These are phyloP conservation scores for Drosophila dunni DNA, from an alignment of 1,140 invertebrate genomes.

Conservation along the genomic window DNA sequence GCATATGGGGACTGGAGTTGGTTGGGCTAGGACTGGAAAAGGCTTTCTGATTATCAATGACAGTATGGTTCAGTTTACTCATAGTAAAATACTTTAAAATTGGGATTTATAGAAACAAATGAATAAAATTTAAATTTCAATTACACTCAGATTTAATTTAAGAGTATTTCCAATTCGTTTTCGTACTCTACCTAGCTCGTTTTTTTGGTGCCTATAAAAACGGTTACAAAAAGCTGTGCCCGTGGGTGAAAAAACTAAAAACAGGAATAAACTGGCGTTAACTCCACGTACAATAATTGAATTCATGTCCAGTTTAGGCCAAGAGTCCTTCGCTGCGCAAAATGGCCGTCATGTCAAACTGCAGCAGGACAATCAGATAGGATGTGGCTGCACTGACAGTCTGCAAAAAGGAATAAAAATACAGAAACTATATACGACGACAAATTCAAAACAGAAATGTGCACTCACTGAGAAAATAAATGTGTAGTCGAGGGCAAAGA, in stretches of 20 bases:
- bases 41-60: no score
- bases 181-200: neutral
- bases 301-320: conserved; percentile 49
- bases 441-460: neutral
- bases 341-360: conserved; percentile 83
- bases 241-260: neutral
- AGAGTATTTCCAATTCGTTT: conserved; percentile 14
- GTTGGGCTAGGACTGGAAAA: no score
- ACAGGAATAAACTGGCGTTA: neutral
- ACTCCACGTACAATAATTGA: conserved; percentile 28
- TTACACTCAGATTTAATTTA: neutral
- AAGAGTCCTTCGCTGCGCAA: conserved; percentile 73
- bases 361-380: conserved; percentile 83
- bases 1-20: no score
- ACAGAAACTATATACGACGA: neutral
- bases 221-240: conserved; percentile 1
- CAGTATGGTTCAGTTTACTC: no score
- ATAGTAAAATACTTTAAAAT: no score
- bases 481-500: conserved; percentile 82
- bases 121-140: no score
- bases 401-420: conserved; percentile 52
- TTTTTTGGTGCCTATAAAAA: conserved; percentile 25
- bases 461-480: conserved; percentile 82
- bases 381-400: conserved; percentile 84
- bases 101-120: no score